These are phyloP conservation scores for Lepidurus packardi DNA, from an alignment of 1,140 invertebrate genomes.

Conservation along the genomic window DNA sequence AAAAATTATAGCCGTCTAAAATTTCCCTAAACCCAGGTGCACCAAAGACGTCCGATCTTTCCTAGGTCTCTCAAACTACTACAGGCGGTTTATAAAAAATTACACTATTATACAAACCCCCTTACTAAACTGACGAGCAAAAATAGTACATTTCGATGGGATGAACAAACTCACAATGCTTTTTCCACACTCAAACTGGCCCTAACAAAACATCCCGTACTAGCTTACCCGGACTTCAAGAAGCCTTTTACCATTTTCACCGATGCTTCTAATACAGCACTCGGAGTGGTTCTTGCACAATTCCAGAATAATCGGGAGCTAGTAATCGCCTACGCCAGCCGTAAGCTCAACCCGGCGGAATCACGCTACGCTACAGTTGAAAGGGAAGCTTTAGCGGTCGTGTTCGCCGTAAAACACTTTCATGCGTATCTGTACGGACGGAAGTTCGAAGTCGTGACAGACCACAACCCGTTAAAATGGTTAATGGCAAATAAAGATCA, in stretches of 20 bases:
- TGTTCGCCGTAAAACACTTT: background rate
- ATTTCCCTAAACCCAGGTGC: conserved; percentile 40
- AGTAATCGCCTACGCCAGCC: background rate
- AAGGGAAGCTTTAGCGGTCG: background rate
- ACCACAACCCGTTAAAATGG: no score
- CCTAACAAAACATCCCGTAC: conserved; percentile 37
- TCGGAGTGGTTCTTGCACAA: background rate
- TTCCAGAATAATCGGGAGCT: background rate
- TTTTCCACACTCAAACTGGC: conserved; percentile 35
- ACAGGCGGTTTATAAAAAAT: conserved; percentile 44
- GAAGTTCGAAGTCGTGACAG: background rate
- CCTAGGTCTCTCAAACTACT: conserved; percentile 44
- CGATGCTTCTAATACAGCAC: conserved; percentile 10
- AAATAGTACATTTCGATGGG: conserved; percentile 41
- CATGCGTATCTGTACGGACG: background rate
- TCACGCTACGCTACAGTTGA: background rate
- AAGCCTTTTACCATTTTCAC: conserved; percentile 38
- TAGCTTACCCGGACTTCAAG: conserved; percentile 41
- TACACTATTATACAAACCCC: conserved; percentile 42
- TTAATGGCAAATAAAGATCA: no score
- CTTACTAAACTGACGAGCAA: conserved; percentile 44
- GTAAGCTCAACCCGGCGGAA: background rate
- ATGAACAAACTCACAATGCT: conserved; percentile 39
- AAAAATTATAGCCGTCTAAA: conserved; percentile 42
- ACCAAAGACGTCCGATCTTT: conserved; percentile 42